Evolutionary conservation across 2,113 vertebrate genomes (phyloP), one percentile per base, ranked within the genome.

Genomic region (Aplodontia rufa): DNA sequence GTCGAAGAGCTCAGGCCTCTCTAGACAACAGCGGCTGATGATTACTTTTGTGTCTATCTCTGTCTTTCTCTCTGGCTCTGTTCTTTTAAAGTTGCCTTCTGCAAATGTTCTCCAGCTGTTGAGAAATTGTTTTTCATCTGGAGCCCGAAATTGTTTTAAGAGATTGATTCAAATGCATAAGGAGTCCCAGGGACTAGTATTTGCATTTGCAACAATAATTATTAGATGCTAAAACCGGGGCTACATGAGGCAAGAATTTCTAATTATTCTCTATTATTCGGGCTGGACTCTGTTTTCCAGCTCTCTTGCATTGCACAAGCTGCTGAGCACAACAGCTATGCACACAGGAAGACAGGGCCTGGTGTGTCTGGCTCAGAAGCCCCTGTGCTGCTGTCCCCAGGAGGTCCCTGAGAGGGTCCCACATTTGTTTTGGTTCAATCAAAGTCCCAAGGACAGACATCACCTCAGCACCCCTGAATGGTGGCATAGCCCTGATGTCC

Each of bases 171-270:
- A 91, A 92, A 92, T 90, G 81, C 87, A 86, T 42, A 40, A 81
- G 90, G 93, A 87, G 55, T 93, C 75, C 28, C 55, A 91, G 88
- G 90, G 71, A 93, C 95, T 35, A 93, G 86, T 72, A 78, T 74
- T 68, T 97, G 89, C 97, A 97, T 97, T 98, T 89, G 93, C 75
- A 96, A 94, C 75, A 96, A 85, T 96, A 96, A 97, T 95, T 96
- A 85, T 95, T 96, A 84, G 81, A 79, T 85, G 58, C 87, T 58
- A 60, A 97, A 45, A 62, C 66, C 0, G 5, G 26, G 96, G 75
- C 93, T 95, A 35, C 42, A 53, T n/a, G 22, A 94, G 11, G 95
- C 81, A 79, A 88, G 96, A 94, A 96, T 97, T 89, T 92, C 95
- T 96, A 94, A 97, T 95, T 64, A 91, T 83, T 45, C 88, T 78